A percentile compares a stretch with the other conserved stretches of the same genome.
phyloP scores from a whole-genome alignment of 1,140 invertebrate genomes.

The Pectinophora gossypiella region DNA sequence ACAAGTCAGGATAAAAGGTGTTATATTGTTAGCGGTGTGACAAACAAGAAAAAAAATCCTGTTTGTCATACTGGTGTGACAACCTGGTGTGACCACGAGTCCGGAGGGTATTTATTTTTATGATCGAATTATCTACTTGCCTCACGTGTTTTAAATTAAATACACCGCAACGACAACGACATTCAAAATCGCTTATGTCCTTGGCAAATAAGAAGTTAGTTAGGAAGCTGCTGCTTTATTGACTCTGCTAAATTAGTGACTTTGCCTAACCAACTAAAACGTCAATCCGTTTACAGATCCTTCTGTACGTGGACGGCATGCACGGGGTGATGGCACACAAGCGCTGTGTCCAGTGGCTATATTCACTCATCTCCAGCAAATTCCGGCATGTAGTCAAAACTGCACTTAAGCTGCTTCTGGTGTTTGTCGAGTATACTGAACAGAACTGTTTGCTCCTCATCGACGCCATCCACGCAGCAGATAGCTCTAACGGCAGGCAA shows the following conservation, averaged over 20 bases:
- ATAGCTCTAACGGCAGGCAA: constrained; percentile 78
- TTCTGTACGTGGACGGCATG: constrained; percentile 99
- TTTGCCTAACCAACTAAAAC: too few relatives aligned
- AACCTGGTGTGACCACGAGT: too few relatives aligned
- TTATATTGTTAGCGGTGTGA: too few relatives aligned
- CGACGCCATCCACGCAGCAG: constrained; percentile 92
- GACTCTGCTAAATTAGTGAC: too few relatives aligned
- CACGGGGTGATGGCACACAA: constrained; percentile 98
- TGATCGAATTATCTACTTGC: background rate
- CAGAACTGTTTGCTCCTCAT: constrained; percentile 93
- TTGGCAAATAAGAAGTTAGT: too few relatives aligned
- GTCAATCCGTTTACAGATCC: constrained; percentile 87
- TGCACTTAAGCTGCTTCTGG: constrained; percentile 95
- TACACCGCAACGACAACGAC: too few relatives aligned
- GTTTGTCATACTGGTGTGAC: too few relatives aligned
- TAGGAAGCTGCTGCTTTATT: too few relatives aligned
- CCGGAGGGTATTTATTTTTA: background rate
- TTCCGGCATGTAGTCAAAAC: constrained; percentile 99
- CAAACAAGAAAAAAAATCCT: too few relatives aligned
- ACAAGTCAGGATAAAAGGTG: too few relatives aligned
- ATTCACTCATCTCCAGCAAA: constrained; percentile 95
- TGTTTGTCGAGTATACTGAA: constrained; percentile 99
- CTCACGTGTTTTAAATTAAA: too few relatives aligned
- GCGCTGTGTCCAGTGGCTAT: constrained; percentile 98
- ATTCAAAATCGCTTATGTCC: too few relatives aligned